Evolutionary conservation across 2,797 vertebrate species (phyloP).

Genomic region (Poeciliopsis infans): DNA sequence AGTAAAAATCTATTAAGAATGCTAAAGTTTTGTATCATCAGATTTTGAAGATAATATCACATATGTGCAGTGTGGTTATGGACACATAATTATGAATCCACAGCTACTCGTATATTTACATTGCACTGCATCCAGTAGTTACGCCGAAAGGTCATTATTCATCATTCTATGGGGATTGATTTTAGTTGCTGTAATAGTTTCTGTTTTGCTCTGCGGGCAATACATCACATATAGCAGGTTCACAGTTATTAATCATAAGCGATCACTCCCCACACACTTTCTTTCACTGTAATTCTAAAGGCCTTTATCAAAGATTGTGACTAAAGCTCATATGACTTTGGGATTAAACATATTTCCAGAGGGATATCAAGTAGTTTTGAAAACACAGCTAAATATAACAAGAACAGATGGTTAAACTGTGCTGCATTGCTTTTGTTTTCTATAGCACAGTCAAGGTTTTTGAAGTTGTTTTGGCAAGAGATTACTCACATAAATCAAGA

Average conservation of each 20-base stretch:
- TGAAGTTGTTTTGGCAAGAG: neutral
- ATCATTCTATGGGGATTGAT: conserved; percentile 82
- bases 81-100: conserved; percentile 13
- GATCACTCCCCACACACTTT: conserved; percentile 51
- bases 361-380: conserved; percentile 10
- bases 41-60: neutral
- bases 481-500: neutral
- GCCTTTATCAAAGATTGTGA: conserved; percentile 18
- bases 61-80: conserved; percentile 1
- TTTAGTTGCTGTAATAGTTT: conserved; percentile 84
- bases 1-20: too few relatives aligned
- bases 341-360: conserved; percentile 1
- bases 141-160: conserved; percentile 89
- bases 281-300: conserved; percentile 22
- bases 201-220: conserved; percentile 85
- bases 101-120: conserved; percentile 81
- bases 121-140: conserved; percentile 88
- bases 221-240: conserved; percentile 88
- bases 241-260: conserved; percentile 90
- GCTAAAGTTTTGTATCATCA: neutral
- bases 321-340: conserved; percentile 10
- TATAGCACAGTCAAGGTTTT: neutral
- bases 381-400: neutral
- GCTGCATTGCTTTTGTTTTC: neutral
- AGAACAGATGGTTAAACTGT: neutral